phyloP scores from a whole-genome alignment of 2,797 vertebrate genomes.

The Bradypus variegatus region DNA sequence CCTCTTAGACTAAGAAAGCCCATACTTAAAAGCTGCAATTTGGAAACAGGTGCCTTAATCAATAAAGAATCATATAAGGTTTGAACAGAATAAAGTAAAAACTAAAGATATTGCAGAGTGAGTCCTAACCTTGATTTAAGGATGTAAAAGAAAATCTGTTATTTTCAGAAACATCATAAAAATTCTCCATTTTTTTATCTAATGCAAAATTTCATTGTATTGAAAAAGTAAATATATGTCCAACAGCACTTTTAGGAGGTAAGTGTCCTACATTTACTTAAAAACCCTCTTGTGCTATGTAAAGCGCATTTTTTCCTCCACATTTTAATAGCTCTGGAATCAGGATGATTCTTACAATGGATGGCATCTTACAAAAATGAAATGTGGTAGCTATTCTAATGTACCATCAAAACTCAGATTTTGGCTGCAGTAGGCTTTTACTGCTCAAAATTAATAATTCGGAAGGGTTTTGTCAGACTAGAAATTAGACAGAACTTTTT shows the following conservation, averaged over 20 bases:
- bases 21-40: neutral
- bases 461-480: neutral
- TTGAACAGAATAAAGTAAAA: conserved; percentile 12
- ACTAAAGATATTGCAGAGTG: neutral
- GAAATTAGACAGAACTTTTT: neutral
- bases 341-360: neutral
- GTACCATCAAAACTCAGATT: neutral
- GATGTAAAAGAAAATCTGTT: neutral
- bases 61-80: neutral
- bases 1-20: neutral
- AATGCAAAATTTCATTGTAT: conserved; percentile 3
- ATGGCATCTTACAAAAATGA: neutral
- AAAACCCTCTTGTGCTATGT: neutral
- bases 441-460: neutral
- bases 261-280: neutral
- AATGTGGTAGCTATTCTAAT: neutral
- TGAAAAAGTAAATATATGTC: neutral
- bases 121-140: neutral
- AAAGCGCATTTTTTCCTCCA: neutral
- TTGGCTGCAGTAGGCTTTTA: neutral
- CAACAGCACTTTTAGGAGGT: neutral
- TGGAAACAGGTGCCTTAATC: neutral
- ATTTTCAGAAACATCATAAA: conserved; percentile 13
- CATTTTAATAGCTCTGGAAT: neutral
- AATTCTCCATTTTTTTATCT: neutral